Evolutionary conservation across 2,797 vertebrate genomes (phyloP), one percentile per base, ranked within the genome.

Genomic region (Sus cebifrons): DNA sequence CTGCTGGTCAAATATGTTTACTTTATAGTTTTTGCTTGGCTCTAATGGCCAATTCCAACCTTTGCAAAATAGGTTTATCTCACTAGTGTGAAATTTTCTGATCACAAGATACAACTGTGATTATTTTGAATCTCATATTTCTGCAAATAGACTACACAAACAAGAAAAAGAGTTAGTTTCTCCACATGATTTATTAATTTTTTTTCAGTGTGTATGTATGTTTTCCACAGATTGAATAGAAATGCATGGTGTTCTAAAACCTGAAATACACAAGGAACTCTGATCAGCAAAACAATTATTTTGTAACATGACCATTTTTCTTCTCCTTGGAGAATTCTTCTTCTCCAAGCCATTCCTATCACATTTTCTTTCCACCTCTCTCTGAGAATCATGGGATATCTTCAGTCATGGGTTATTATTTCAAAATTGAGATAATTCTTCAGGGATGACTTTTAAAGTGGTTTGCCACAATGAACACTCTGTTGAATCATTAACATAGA

Each of bases 401-500:
- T 92, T 95, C 9, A 68, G 87, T 78, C 62, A 85, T 74, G 85
- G 75, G 67, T 92, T 81, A 73, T 64, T 58, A 65, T 85, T 91
- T 85, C 7, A 73, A 84, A 92, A 32, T 65, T 97, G 71, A 97
- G 91, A 91, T 70, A 85, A 96, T 95, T 86, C 40, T 91, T 93
- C 74, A 96, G 56, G 75, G 92, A 93, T 81, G 77, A 65, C 18
- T 91, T 91, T 56, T 60, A 95, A 84, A n/a, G 49, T 71, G 18
- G 15, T 92, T 96, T 87, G 16, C 52, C 40, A 52, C 71, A 58
- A 12, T 91, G 87, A 89, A 77, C 52, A 52, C 14, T 58, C 77
- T 36, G 62, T 78, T 96, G 97, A 97, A 85, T 96, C 81, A 97
- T 95, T 95, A 96, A 94, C 78, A 86, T 12, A 74, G 2, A 40